These are phyloP conservation scores for Ctenoplectra terminalis DNA, from an alignment of 1,140 invertebrate species.

Conservation along the genomic window DNA sequence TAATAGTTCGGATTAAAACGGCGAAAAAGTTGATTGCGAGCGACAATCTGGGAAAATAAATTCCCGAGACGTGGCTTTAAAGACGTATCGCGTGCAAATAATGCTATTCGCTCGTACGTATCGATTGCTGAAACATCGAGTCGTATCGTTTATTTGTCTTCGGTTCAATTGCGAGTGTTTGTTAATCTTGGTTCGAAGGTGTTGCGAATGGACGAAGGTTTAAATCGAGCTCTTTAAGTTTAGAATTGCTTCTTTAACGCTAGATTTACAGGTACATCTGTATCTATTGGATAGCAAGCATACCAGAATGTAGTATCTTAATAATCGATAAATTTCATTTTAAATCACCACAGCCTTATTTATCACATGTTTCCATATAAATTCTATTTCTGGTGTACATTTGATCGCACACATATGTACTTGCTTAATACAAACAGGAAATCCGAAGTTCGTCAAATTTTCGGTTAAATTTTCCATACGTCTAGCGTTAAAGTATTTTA, in stretches of 20 bases:
- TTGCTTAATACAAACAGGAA: too few relatives aligned
- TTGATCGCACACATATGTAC: too few relatives aligned
- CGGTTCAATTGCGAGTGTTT: neutral
- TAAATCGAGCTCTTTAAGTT: constrained; percentile 1
- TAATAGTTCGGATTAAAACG: neutral
- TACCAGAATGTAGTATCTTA: too few relatives aligned
- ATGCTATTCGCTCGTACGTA: neutral
- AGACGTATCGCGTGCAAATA: neutral
- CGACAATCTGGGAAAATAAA: constrained; percentile 14
- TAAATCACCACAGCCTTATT: too few relatives aligned
- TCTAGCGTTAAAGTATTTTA: too few relatives aligned
- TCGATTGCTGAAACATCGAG: neutral
- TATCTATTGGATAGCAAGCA: too few relatives aligned
- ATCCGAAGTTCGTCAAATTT: too few relatives aligned
- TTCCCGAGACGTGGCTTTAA: neutral
- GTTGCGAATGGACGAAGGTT: neutral
- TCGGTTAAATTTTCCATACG: too few relatives aligned
- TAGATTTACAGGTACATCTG: too few relatives aligned
- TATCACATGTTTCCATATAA: too few relatives aligned
- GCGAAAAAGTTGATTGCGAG: neutral
- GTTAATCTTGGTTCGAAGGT: neutral
- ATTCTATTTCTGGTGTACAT: too few relatives aligned
- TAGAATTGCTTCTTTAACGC: neutral
- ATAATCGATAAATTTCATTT: too few relatives aligned
- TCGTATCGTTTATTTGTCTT: neutral